These are phyloP conservation scores for Lepidochitona cinerea DNA, from an alignment of 2,888 invertebrate genomes.

Conservation along the genomic window DNA sequence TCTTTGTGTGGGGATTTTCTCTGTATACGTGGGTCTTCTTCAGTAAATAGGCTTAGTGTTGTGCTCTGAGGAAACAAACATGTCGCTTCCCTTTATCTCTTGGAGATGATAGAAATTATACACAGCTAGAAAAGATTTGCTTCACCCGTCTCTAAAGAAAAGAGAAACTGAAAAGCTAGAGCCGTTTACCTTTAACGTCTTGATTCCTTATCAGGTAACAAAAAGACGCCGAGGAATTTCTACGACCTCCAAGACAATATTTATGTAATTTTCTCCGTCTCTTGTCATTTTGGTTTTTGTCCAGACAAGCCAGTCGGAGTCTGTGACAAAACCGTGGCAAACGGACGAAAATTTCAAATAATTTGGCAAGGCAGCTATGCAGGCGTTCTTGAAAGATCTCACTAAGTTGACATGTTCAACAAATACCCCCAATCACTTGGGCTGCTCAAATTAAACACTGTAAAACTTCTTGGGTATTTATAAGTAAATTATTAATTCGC, in stretches of 20 bases:
- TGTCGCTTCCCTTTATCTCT: background rate
- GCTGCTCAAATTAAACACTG: background rate
- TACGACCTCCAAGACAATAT: background rate
- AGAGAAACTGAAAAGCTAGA: background rate
- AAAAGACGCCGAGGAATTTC: background rate
- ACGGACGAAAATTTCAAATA: background rate
- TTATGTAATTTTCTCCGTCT: conserved; percentile 6
- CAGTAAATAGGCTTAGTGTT: background rate
- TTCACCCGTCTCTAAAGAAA: background rate
- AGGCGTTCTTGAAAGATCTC: background rate
- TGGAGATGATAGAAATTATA: background rate
- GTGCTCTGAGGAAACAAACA: background rate
- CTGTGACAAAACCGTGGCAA: background rate
- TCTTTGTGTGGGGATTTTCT: no score
- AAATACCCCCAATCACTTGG: background rate
- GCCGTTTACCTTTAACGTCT: background rate
- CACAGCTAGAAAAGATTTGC: background rate
- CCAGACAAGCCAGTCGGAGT: background rate
- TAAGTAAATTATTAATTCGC: conserved; percentile 7
- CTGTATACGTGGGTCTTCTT: background rate
- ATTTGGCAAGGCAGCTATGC: background rate
- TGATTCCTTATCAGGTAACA: background rate
- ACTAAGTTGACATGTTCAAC: background rate
- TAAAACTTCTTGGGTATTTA: background rate
- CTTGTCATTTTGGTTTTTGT: conserved; percentile 4